phyloP scores from a whole-genome alignment of 2,113 vertebrate genomes.

The Sorex araneus region DNA sequence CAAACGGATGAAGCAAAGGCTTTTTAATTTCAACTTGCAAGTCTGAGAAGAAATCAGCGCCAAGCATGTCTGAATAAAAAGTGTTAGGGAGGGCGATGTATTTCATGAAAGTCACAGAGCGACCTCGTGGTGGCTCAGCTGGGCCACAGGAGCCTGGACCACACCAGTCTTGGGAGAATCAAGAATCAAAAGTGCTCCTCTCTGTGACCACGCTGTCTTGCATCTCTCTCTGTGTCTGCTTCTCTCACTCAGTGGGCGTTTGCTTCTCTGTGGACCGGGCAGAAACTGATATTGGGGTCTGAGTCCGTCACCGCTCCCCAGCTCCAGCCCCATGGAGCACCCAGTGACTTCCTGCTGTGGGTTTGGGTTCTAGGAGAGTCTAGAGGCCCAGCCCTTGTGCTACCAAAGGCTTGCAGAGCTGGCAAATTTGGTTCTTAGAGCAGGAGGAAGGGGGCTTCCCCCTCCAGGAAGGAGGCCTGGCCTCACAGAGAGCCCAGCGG shows the following conservation, averaged over 20 bases:
- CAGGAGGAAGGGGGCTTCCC: too few relatives aligned
- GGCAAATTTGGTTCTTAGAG: too few relatives aligned
- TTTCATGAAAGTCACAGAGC: not conserved
- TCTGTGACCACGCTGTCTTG: not conserved
- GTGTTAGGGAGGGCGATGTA: not conserved
- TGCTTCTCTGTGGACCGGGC: slow-evolving; percentile 6
- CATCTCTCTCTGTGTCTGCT: not conserved
- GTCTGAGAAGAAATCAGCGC: not conserved
- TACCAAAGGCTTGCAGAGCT: too few relatives aligned
- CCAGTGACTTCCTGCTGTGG: too few relatives aligned
- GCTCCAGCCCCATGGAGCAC: too few relatives aligned
- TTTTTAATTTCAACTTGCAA: not conserved
- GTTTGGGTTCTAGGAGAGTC: too few relatives aligned
- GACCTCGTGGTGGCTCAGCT: not conserved
- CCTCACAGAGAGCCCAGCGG: too few relatives aligned
- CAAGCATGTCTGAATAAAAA: slow-evolving; percentile 3
- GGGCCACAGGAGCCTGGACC: not conserved
- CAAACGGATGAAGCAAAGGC: too few relatives aligned
- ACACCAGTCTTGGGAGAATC: not conserved
- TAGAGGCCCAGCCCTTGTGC: too few relatives aligned
- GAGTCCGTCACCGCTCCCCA: not conserved
- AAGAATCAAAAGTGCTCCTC: not conserved
- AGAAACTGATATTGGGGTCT: not conserved
- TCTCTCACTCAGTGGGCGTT: not conserved
- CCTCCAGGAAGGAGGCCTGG: too few relatives aligned